Conservation (phyloP, 2,113 vertebrate species). For the Elephantulus edwardii region DNA sequence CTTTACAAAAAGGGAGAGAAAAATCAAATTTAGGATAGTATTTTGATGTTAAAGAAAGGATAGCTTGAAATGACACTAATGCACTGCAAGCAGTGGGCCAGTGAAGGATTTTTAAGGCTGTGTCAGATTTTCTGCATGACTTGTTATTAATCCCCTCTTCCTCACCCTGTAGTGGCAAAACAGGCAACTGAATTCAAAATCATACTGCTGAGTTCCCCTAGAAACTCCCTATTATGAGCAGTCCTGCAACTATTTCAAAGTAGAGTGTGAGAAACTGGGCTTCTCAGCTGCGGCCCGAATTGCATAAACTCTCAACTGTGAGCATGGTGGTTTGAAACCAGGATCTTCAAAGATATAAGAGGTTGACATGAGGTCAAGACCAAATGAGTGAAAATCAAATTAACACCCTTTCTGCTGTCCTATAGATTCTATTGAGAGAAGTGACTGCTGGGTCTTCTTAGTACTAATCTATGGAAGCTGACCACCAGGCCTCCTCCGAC, state of each 20-base stretch:
- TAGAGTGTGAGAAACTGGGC: background rate
- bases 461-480: too few relatives aligned
- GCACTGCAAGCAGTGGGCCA: background rate
- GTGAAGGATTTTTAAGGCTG: background rate
- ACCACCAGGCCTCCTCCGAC: too few relatives aligned
- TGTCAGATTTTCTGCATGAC: background rate
- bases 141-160: background rate
- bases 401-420: background rate
- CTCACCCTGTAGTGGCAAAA: background rate
- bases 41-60: conserved; percentile 28
- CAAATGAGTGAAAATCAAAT: background rate
- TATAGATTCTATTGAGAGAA: background rate
- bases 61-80: conserved; percentile 21
- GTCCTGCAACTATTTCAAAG: background rate
- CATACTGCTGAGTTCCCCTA: background rate
- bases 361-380: background rate
- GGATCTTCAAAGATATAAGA: background rate
- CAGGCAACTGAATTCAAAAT: background rate
- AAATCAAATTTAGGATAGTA: conserved; percentile 40
- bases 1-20: background rate
- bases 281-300: background rate
- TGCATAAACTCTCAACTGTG: too few relatives aligned
- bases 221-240: background rate
- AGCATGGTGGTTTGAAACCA: background rate
- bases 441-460: too few relatives aligned